Conservation (phyloP, 2,888 invertebrate genomes). For the Netelia virgata region DNA sequence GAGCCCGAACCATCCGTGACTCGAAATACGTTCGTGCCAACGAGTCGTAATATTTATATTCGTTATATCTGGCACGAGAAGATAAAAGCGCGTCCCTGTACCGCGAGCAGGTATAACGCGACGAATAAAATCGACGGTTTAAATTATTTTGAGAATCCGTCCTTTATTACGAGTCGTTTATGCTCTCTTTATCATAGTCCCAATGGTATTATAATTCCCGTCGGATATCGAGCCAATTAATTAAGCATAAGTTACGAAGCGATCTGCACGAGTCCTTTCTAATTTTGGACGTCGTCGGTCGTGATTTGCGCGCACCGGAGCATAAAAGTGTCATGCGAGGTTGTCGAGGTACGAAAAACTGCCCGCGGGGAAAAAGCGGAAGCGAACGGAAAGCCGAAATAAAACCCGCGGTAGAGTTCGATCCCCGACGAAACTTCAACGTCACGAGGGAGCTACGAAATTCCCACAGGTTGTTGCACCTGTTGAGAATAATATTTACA, state of each 20-base stretch:
- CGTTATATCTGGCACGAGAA: conserved; percentile 50
- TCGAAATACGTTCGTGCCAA: conserved; percentile 51
- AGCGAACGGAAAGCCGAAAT: conserved; percentile 25
- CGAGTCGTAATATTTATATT: conserved; percentile 44
- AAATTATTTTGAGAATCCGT: conserved; percentile 48
- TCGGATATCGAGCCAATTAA: conserved; percentile 45
- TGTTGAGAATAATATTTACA: conserved; percentile 63
- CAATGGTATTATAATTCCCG: not conserved
- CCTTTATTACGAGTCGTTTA: not conserved
- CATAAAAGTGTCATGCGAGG: not conserved
- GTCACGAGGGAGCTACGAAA: conserved; percentile 17
- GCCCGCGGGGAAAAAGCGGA: not conserved
- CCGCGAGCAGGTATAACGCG: not conserved
- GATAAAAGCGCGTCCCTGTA: conserved; percentile 3
- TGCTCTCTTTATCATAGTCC: not conserved
- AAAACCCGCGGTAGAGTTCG: not conserved
- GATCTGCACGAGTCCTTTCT: no score
- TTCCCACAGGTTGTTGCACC: conserved; percentile 62
- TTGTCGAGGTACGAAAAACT: not conserved
- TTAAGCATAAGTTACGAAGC: not conserved
- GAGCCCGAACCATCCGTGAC: conserved; percentile 29
- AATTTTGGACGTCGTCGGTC: no score
- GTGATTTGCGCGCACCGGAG: not conserved
- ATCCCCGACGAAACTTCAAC: conserved; percentile 11
- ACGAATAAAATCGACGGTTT: not conserved